These are phyloP conservation scores for Drosophila anceps DNA, from an alignment of 2,888 invertebrate species.

Conservation along the genomic window DNA sequence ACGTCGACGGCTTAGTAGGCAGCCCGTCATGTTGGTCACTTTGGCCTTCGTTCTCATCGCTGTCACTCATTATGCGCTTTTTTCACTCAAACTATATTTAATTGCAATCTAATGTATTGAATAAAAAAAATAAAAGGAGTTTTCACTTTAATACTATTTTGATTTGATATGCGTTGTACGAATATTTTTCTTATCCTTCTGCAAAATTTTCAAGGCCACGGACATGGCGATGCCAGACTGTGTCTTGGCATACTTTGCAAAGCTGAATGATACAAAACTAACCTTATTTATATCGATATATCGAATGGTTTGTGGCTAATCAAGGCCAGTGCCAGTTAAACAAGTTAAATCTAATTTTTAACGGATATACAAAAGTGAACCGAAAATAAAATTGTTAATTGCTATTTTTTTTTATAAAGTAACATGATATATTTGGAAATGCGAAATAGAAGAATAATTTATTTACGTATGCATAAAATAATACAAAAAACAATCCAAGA, in stretches of 20 bases:
- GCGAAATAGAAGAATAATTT: background rate
- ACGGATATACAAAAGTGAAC: background rate
- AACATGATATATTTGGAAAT: too few relatives aligned
- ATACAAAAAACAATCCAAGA: background rate
- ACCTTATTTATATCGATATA: background rate
- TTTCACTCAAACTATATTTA: conserved; percentile 1
- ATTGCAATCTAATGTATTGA: background rate
- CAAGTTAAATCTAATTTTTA: background rate
- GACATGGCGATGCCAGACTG: conserved; percentile 33
- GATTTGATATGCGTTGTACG: conserved; percentile 20
- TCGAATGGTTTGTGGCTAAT: background rate
- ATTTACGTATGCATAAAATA: background rate
- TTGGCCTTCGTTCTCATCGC: conserved; percentile 18
- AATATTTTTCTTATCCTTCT: conserved; percentile 28
- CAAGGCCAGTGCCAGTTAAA: too few relatives aligned
- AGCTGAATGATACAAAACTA: conserved; percentile 30
- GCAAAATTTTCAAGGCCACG: conserved; percentile 20
- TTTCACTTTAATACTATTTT: conserved; percentile 3
- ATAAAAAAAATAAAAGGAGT: background rate
- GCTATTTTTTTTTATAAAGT: too few relatives aligned
- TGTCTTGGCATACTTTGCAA: background rate
- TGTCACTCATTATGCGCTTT: conserved; percentile 38
- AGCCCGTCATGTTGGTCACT: conserved; percentile 4
- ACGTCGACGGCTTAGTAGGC: conserved; percentile 11
- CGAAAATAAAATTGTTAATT: background rate